phyloP scores from a whole-genome alignment of 2,888 invertebrate species.

The Argyra leucocephala region DNA sequence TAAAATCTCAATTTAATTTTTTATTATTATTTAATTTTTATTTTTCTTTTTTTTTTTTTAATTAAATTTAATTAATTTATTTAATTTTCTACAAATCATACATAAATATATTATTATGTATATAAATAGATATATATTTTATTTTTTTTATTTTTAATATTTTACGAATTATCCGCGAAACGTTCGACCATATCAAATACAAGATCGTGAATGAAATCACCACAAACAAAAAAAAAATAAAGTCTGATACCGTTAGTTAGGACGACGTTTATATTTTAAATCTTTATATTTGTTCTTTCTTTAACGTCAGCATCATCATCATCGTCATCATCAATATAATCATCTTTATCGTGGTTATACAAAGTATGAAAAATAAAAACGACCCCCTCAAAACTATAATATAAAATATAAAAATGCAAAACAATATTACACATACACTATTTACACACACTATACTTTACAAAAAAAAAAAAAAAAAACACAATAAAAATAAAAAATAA shows the following conservation, averaged over 20 bases:
- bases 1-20: too few relatives aligned
- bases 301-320: neutral
- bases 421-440: neutral
- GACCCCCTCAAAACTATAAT: neutral
- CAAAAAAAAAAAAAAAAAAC: neutral
- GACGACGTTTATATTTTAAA: neutral
- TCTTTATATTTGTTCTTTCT: neutral
- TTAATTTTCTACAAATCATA: neutral
- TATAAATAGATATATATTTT: neutral
- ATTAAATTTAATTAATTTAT: neutral
- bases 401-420: neutral
- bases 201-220: conserved; percentile 10
- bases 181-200: neutral
- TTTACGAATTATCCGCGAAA: conserved; percentile 8
- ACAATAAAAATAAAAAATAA: neutral
- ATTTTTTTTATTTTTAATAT: neutral
- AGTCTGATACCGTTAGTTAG: conserved; percentile 1
- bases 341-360: neutral
- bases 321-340: neutral
- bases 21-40: neutral
- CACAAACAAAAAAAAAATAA: neutral
- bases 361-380: neutral
- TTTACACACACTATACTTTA: neutral
- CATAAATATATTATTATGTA: neutral
- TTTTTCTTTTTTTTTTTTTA: neutral